These are phyloP conservation scores for Chrysolina oricalcia DNA, from an alignment of 2,888 invertebrate genomes.

Conservation along the genomic window DNA sequence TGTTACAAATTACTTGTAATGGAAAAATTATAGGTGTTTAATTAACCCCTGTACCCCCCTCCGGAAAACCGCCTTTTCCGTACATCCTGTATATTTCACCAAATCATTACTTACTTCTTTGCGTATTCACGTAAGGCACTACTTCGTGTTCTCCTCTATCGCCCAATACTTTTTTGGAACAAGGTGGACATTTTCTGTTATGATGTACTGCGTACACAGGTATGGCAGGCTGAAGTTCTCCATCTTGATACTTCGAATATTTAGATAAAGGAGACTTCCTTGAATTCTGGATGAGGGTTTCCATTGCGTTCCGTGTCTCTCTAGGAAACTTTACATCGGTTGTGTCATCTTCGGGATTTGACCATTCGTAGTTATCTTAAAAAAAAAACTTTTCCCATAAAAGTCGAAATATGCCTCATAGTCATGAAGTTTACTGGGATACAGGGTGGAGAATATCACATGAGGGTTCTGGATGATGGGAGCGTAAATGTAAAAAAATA, in stretches of 20 bases:
- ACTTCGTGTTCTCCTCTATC: slow-evolving; percentile 36
- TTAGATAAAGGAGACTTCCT: slow-evolving; percentile 41
- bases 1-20: too few relatives aligned
- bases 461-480: too few relatives aligned
- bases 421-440: too few relatives aligned
- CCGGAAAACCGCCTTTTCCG: too few relatives aligned
- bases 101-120: slow-evolving; percentile 29
- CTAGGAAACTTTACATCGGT: slow-evolving; percentile 45
- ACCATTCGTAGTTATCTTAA: slow-evolving; percentile 49
- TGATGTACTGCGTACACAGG: slow-evolving; percentile 17
- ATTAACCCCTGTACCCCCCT: too few relatives aligned
- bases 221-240: slow-evolving; percentile 46
- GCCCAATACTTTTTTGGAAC: slow-evolving; percentile 31
- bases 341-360: slow-evolving; percentile 27
- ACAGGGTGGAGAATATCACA: too few relatives aligned
- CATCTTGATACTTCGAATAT: slow-evolving; percentile 40
- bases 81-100: background rate
- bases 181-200: slow-evolving; percentile 20
- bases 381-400: background rate
- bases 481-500: too few relatives aligned
- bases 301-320: slow-evolving; percentile 49
- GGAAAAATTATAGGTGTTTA: too few relatives aligned
- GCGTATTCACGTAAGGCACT: slow-evolving; percentile 25
- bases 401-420: background rate
- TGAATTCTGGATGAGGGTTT: slow-evolving; percentile 40